Evolutionary conservation across 2,888 invertebrate species (phyloP).

Genomic region (Parasteatoda lunata): DNA sequence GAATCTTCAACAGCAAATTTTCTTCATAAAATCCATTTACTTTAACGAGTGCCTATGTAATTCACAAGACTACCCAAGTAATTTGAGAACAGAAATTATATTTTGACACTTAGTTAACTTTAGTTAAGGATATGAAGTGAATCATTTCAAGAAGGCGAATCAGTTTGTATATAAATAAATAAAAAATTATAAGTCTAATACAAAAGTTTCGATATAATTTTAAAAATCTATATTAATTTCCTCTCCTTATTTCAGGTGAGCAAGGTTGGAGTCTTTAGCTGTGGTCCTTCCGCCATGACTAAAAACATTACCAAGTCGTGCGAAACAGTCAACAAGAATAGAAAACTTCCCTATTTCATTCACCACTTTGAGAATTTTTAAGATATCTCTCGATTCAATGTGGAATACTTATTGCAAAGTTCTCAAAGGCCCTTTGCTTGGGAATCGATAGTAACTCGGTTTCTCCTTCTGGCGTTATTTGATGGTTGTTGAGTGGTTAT

Average conservation of each 20-base stretch:
- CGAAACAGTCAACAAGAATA: constrained; percentile 94
- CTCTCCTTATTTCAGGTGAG: constrained; percentile 82
- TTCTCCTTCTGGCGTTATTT: neutral
- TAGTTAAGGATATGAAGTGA: too few relatives aligned
- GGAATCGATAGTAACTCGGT: neutral
- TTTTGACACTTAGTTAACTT: too few relatives aligned
- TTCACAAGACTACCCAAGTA: too few relatives aligned
- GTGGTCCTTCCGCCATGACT: constrained; percentile 96
- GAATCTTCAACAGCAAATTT: too few relatives aligned
- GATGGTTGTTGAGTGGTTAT: neutral
- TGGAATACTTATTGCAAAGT: neutral
- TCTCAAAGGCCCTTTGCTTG: neutral
- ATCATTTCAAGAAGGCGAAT: too few relatives aligned
- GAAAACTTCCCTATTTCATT: constrained; percentile 94
- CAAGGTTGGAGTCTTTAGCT: constrained; percentile 99
- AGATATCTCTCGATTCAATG: neutral
- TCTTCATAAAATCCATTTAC: too few relatives aligned
- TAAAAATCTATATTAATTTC: too few relatives aligned
- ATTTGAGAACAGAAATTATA: too few relatives aligned
- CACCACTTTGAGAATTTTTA: constrained; percentile 97
- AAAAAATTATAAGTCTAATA: too few relatives aligned
- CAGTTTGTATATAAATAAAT: too few relatives aligned
- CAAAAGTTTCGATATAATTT: too few relatives aligned
- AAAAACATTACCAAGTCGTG: constrained; percentile 98
- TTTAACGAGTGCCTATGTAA: too few relatives aligned